phyloP scores from a whole-genome alignment of 1,140 invertebrate species.

The Pemphigus obesinymphae region DNA sequence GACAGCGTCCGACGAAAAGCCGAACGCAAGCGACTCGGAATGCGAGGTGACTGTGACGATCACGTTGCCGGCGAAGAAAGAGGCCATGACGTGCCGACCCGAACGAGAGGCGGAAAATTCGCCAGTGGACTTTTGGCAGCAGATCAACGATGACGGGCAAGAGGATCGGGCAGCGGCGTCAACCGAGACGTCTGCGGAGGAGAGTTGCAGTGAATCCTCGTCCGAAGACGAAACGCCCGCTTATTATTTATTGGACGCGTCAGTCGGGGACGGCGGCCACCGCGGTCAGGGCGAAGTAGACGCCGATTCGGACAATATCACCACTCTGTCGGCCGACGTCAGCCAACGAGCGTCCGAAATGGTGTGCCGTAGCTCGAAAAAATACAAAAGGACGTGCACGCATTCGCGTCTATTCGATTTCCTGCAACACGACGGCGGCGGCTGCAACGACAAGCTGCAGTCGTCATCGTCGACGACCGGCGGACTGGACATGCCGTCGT shows the following conservation, averaged over 20 bases:
- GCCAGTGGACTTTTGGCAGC: conserved; percentile 30
- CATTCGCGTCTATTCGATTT: conserved; percentile 11
- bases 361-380: not conserved
- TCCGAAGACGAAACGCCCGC: not conserved
- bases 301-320: not conserved
- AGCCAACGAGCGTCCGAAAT: not conserved
- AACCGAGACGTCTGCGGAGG: too few relatives aligned
- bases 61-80: not conserved
- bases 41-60: conserved; percentile 28
- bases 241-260: too few relatives aligned
- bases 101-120: not conserved
- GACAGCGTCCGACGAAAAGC: too few relatives aligned
- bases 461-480: not conserved
- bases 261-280: not conserved
- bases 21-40: not conserved
- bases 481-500: not conserved
- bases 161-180: not conserved
- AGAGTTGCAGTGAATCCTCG: not conserved
- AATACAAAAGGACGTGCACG: conserved; percentile 24
- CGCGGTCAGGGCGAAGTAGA: not conserved
- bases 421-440: not conserved
- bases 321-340: not conserved
- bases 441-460: not conserved
- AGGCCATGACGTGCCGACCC: not conserved
- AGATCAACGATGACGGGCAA: not conserved